phyloP scores from a whole-genome alignment of 2,888 invertebrate species.

The Geophilus truncorum region DNA sequence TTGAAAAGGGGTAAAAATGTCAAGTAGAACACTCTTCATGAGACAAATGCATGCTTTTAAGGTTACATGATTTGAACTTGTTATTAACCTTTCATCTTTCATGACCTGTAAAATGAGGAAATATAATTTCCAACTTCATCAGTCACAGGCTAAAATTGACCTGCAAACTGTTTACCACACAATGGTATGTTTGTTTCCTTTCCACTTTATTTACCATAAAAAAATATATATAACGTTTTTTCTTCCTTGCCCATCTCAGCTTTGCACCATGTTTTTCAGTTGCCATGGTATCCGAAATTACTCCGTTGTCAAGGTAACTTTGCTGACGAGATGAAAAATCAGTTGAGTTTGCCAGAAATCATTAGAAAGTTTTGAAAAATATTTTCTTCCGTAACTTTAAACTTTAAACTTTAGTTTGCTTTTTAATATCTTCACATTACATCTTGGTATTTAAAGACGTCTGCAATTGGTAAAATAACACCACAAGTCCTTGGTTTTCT shows the following conservation, averaged over 20 bases:
- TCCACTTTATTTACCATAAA: not conserved
- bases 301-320: not conserved
- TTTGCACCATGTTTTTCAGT: not conserved
- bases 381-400: not conserved
- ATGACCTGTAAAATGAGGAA: not conserved
- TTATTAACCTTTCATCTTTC: not conserved
- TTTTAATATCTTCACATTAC: not conserved
- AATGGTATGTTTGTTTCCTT: not conserved
- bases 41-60: not conserved
- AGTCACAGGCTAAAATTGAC: not conserved
- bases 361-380: not conserved
- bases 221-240: no score
- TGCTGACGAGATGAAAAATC: not conserved
- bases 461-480: no score
- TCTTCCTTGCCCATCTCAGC: not conserved
- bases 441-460: no score
- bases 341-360: not conserved
- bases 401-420: not conserved
- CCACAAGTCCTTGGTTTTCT: no score
- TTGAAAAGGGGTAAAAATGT: not conserved
- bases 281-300: not conserved
- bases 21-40: not conserved
- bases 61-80: not conserved
- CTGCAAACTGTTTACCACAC: not conserved
- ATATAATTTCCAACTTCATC: not conserved